Base-by-base conservation (phyloP, 2,113 vertebrate genomes). In the Xiphorhynchus elegans region DNA sequence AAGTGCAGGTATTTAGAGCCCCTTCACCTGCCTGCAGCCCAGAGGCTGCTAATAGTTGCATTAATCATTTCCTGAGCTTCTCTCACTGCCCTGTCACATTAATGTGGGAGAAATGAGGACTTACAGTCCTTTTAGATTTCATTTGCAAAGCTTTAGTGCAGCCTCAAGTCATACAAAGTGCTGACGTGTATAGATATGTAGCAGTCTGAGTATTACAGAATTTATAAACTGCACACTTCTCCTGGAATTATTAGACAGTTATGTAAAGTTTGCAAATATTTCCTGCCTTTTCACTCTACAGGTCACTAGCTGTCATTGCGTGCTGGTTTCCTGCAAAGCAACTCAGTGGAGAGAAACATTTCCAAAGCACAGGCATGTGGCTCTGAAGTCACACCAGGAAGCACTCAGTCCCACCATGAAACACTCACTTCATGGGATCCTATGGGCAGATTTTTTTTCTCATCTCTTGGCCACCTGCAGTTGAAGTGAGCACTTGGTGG, bases 391-490 rank as follows among this genome's bases (percentile, higher is more conserved):
- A 64, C 53, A 39, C 18, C 0, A 1, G 35, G 40, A 74, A 55
- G 31, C 47, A 10, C 12, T 39, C 28, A 4, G 16, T 59, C 24
- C 15, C 56, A 49, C 18, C 0, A 0, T 63, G 64, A 77, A 66
- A 46, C 47, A 33, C 11, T 33, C 24, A 4, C 17, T 74, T 42
- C 35, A 9, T 21, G 13, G 13, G 17, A 64, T 75, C 42, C 21
- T 60, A 28, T 37, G 17, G 29, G 28, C n/a, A 50, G 50, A 9
- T 17, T 6, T 35, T 76, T 50, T 50, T 88, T 69, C 62, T 73
- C 39, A 6, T 80, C 29, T 86, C 33, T 72, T 40, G 19, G 52
- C 18, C 44, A 39, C 40, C 14, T 73, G 5, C 14, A n/a, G 17
- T 19, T 80, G 79, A 88, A 90, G 28, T 3, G 19, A 24, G 19